Base-by-base conservation (phyloP, 2,888 invertebrate genomes). In the Heliconius aoede region DNA sequence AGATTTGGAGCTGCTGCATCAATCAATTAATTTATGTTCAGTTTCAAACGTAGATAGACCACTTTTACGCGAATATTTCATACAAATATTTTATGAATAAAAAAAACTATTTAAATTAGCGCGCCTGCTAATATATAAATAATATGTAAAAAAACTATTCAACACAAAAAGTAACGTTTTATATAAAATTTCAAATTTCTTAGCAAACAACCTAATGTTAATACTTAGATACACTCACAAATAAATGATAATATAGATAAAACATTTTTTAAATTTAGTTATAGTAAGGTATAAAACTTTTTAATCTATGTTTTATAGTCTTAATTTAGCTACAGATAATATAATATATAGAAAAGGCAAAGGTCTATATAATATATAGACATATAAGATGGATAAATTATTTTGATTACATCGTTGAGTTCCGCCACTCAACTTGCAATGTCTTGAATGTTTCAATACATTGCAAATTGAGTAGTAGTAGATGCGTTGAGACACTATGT, bases 271-370 rank as follows among this genome's bases (percentile, higher is more conserved):
- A 24, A 60, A 40, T 60, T 28, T 60, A 46, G n/a, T 60, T 67
- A 60, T 32, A 46, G 26, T 62, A 51, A 61, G 36, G 76, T 76
- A 76, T 51, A 76, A 76, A 76, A 76, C 51, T 73, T 72, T 73
- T 73, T 51, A 68, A 73, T 24, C 68, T 76, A 73, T 73, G 7
- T 62, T 68, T 18, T 51, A 36, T 36, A 64, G 32, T 68, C 62
- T 55, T 32, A 64, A 24, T n/a, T 71, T 58, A 64, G 30, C 71
- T 51, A 46, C 55, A 55, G 30, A 55, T 69, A 30, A 46, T 68
- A 51, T 24, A 55, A 55, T 32, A 32, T 69, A 69, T 32, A 69
- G 51, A 55, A 30, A 24, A 55, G 55, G 69, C 32, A 51, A 3
- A n/a, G n/a, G n/a, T n/a, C n/a, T n/a, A n/a, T n/a, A 51, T 28